Conservation (phyloP, 2,113 vertebrate species). For the Gadus chalcogrammus region DNA sequence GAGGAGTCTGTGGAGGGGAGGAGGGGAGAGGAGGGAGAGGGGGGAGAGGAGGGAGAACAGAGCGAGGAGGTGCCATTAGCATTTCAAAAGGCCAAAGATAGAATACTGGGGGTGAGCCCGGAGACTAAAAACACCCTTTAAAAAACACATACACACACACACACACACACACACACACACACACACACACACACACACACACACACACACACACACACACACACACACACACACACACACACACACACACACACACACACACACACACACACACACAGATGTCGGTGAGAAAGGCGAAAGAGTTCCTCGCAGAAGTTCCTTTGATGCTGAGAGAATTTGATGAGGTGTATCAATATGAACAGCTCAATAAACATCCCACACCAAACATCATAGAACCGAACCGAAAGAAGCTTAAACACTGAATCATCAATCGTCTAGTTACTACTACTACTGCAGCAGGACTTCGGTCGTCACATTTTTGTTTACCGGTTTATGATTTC, state of each 20-base stretch:
- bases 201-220: no score
- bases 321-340: no score
- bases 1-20: slow-evolving; percentile 78
- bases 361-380: no score
- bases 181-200: slow-evolving; percentile 2
- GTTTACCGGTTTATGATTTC: background rate
- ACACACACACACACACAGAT: background rate
- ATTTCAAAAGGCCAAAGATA: slow-evolving; percentile 55
- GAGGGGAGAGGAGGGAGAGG: slow-evolving; percentile 7
- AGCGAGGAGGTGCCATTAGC: slow-evolving; percentile 48
- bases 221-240: no score
- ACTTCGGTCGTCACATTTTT: no score
- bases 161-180: slow-evolving; percentile 2
- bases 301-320: no score
- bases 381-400: no score
- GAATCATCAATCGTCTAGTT: no score
- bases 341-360: no score
- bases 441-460: no score
- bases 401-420: background rate
- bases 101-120: slow-evolving; percentile 19
- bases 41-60: slow-evolving; percentile 11
- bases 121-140: background rate
- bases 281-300: no score
- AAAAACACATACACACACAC: slow-evolving; percentile 6
- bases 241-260: background rate